These are phyloP conservation scores for Loriculus beryllinus DNA, from an alignment of 2,797 vertebrate genomes.

Conservation along the genomic window DNA sequence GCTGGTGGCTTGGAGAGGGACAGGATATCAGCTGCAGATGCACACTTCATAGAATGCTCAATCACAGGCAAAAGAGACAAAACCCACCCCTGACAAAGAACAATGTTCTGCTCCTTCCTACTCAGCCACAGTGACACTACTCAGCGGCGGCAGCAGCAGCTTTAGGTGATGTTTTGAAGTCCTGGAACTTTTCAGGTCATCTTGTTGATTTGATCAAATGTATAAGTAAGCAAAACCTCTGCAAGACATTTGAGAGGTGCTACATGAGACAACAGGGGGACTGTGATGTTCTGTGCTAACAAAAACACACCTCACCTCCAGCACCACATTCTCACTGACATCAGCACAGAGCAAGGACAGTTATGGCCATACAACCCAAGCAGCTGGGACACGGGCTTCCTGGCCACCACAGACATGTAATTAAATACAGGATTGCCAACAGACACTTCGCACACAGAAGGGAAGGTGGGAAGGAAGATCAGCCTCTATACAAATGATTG, in stretches of 20 bases:
- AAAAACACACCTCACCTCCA: neutral
- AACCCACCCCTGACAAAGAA: neutral
- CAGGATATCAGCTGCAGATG: neutral
- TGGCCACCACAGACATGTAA: accelerated
- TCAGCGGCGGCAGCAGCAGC: neutral
- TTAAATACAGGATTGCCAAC: neutral
- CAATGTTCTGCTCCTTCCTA: neutral
- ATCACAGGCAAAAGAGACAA: neutral
- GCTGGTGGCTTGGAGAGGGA: accelerated
- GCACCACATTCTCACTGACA: neutral
- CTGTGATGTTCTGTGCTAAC: neutral
- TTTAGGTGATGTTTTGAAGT: neutral
- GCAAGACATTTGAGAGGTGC: neutral
- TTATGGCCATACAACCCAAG: accelerated
- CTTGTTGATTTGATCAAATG: neutral
- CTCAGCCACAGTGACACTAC: neutral
- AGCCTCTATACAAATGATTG: neutral
- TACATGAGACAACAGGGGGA: neutral
- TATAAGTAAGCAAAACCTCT: neutral
- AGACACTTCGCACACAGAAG: neutral
- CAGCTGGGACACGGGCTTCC: neutral
- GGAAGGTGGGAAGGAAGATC: neutral
- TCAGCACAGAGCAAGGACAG: neutral
- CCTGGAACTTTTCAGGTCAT: neutral
- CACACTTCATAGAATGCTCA: neutral